A percentile compares a stretch with the other conserved stretches of the same genome.
These are phyloP conservation scores for Tokudaia tokunoshimensis DNA, from an alignment of 2,797 vertebrate species.

Conservation along the genomic window DNA sequence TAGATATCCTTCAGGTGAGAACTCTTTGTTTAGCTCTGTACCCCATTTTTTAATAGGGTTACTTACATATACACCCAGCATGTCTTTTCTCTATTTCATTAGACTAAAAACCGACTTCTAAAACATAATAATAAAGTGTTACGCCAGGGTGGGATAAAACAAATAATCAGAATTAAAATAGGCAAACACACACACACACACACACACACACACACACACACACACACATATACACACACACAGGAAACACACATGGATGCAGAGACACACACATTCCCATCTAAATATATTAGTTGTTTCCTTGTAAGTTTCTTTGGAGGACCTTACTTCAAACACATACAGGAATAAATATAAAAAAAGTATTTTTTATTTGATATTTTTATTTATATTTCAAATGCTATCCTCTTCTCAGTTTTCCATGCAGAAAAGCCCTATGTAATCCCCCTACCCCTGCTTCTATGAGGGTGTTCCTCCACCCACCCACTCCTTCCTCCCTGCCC, in stretches of 20 bases:
- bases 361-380: neutral
- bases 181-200: neutral
- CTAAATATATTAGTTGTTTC: neutral
- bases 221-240: neutral
- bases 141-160: neutral
- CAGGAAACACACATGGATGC: neutral
- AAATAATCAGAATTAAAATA: neutral
- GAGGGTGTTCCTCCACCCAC: no score
- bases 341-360: neutral
- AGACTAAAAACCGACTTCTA: neutral
- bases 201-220: no score
- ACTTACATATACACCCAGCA: neutral
- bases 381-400: no score
- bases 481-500: no score
- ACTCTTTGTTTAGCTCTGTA: no score
- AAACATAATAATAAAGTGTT: neutral
- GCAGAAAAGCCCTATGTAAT: no score
- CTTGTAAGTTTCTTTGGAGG: neutral
- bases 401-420: no score
- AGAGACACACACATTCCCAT: neutral
- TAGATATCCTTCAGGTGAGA: no score
- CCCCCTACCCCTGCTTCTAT: no score
- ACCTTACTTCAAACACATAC: neutral
- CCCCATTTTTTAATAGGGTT: no score
- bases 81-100: neutral